A percentile compares a stretch with the other conserved stretches of the same genome.
These are phyloP conservation scores for Samia ricini DNA, from an alignment of 1,140 invertebrate genomes.

Conservation along the genomic window DNA sequence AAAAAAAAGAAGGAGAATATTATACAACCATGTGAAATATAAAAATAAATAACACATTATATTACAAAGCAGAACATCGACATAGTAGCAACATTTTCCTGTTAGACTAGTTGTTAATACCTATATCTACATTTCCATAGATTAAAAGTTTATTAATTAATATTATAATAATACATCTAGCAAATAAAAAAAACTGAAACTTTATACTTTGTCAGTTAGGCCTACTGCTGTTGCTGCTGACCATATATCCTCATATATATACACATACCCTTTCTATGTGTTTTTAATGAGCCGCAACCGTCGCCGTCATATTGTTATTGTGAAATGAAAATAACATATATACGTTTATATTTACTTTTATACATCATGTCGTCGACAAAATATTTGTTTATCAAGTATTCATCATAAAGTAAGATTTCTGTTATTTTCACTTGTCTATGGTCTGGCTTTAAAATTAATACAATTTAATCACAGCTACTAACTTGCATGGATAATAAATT, in stretches of 20 bases:
- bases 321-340: no score
- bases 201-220: conserved; percentile 35
- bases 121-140: conserved; percentile 55
- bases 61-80: conserved; percentile 73
- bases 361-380: no score
- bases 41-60: conserved; percentile 73
- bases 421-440: no score
- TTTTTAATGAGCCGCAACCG: background rate
- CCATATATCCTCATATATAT: conserved; percentile 12
- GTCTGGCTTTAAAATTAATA: no score
- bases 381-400: no score
- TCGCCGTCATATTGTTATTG: background rate
- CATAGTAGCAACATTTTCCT: conserved; percentile 70
- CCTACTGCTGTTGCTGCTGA: conserved; percentile 25
- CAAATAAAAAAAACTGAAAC: conserved; percentile 33
- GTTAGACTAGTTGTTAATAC: conserved; percentile 73
- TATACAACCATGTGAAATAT: conserved; percentile 60
- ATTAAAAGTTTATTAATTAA: conserved; percentile 33
- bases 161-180: conserved; percentile 34
- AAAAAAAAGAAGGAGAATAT: conserved; percentile 52
- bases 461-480: no score
- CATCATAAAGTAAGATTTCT: no score
- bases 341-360: no score
- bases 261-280: background rate
- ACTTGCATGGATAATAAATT: no score